Base-by-base conservation (phyloP, 2,888 invertebrate genomes). In the Drosophila recens region DNA sequence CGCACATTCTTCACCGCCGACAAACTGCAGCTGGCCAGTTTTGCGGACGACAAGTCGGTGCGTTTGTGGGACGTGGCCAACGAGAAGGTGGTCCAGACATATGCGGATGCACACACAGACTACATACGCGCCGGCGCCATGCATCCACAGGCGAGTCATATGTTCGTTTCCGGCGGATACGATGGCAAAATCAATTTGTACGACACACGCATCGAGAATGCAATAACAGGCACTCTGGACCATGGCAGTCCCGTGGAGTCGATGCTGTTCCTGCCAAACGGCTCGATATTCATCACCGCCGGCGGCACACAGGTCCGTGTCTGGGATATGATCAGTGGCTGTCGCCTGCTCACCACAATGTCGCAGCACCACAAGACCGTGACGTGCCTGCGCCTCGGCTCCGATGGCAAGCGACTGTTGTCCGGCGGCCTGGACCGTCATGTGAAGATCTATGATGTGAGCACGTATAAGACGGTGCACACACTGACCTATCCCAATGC, bases 311-410 rank as follows among this genome's bases (percentile, higher is more conserved):
- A 97, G 91, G 95, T 98, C 6, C 96, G 96, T 92, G 96, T 99
- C 0, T 99, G 98, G 98, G 99, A 99, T 92, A 95, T 96, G 5
- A 94, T 98, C 56, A 95, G 97, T 76, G 97, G 98, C 27, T 77
- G 85, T 17, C 96, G 96, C 91, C 93, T 97, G 61, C 92, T 99
- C 27, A 96, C 97, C 1, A 95, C 95, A 85, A 95, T 99, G 75
- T 96, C 96, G 2, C 96, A 97, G 83, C 99, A 99, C 93, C 98
- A 98, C 92, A 99, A 99, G 94, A 98, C 98, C 0, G 96, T 99
- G 1, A 99, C 98, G 0, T 96, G 97, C 76, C 92, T 99, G 53
- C 94, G 95, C 76, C 94, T 98, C 71, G 97, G 97, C 27, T 96
- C 96, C 46, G 95, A 97, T 89, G 96, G 96, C 27, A 96, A 95